Evolutionary conservation across 2,888 invertebrate genomes (phyloP), one percentile per base, ranked within the genome.

Genomic region (Odontocerum albicorne): DNA sequence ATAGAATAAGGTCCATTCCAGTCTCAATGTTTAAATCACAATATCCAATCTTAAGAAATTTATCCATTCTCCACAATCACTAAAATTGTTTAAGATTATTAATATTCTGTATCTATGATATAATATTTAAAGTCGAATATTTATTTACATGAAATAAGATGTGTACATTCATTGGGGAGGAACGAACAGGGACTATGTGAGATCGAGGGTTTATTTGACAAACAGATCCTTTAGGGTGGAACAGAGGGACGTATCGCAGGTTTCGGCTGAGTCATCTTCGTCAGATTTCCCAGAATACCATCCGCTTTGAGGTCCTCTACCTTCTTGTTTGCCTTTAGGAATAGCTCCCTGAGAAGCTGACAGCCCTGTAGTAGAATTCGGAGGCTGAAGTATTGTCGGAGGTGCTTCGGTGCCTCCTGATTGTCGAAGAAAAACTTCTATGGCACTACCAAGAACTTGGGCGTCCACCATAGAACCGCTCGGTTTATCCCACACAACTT

Each of bases 151-250:
- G 17, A 17, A 40, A 27, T n/a, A n/a, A n/a, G n/a, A n/a, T n/a
- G n/a, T n/a, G n/a, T n/a, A n/a, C n/a, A 36, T 49, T 21, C 22
- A 45, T 17, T 16, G 36, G 7, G 7, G 19, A 19, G 4, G 39
- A 39, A 39, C 19, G 7, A n/a, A 2, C 17, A 66, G 21, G 66
- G 64, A n/a, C n/a, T n/a, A n/a, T n/a, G n/a, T n/a, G n/a, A n/a
- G n/a, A n/a, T n/a, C n/a, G n/a, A n/a, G n/a, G n/a, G 20, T 73
- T 75, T 84, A 87, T 83, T 92, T 92, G 68, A 90, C 91, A 70
- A 92, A 92, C 46, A 92, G 83, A 73, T 92, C 91, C 72, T 92
- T 92, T 47, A 92, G 75, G 39, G 91, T 88, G 61, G 90, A 86
- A 74, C 91, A 91, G 63, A 92, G 81, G 21, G 88, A 87, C 35